Evolutionary conservation across 1,140 invertebrate genomes (phyloP), one percentile per base, ranked within the genome.

Genomic region (Heliconius himera): DNA sequence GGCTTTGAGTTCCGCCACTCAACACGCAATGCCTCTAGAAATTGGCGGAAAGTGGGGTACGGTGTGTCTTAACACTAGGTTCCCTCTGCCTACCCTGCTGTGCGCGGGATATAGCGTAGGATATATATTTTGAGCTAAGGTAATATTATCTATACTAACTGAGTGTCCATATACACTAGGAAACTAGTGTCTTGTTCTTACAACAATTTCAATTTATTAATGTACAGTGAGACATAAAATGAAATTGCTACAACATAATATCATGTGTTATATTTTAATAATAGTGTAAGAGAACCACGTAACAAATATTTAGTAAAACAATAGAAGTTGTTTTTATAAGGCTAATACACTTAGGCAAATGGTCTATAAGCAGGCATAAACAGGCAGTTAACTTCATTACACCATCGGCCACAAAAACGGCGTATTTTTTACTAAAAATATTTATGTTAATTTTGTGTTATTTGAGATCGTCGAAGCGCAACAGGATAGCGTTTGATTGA

Each of bases 321-420:
- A 66, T 66, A 66, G 60, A 29, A 66, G 13, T 66, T 49, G 38
- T 66, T 66, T 66, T 66, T 66, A 66, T 66, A 75, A 60, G 73
- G 72, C 78, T 74, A 74, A 79, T 79, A 79, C 73, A 79, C 78
- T 79, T 74, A 79, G 51, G 73, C 22, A 74, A 79, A 79, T 74
- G 78, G 71, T 18, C 73, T 70, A 80, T 80, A 75, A 80, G 78
- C 73, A 54, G 78, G 74, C 74, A 80, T 80, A 80, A 80, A 80
- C 78, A 80, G 78, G 51, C 56, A 71, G 72, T 73, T 66, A 71
- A n/a, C 29, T 16, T 46, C 36, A 76, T 76, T 80, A 80, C 78
- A 80, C 46, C 38, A 3, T 41, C 29, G 78, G 78, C 38, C 78
- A 70, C 22, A 26, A 41, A 54, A 76, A 75, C 20, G 18, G 33